Base-by-base conservation (phyloP, 2,113 vertebrate species). In the Podarcis raffonei region DNA sequence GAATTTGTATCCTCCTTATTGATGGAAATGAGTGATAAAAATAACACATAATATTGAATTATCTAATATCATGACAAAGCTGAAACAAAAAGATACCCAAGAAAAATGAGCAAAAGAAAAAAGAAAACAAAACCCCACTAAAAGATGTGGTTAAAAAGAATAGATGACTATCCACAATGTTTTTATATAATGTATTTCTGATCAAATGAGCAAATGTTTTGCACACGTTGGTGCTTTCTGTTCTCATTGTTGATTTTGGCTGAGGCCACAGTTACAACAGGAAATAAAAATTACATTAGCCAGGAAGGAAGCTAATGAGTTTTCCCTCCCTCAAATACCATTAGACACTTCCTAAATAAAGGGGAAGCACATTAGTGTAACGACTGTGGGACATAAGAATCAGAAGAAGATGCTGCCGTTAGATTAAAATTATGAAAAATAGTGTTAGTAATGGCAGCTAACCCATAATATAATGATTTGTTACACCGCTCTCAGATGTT, bases 341-440 rank as follows among this genome's bases (percentile, higher is more conserved):
- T 98, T 98, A 98, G 97, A 97, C 95, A 97, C 97, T 98, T 99
- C 98, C 98, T 98, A 98, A 97, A 97, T 94, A 95, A 96, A 97
- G 92, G 92, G 96, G 95, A 95, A 95, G 94, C 89, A 94, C 92
- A 95, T 95, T 95, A 96, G 95, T 96, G 93, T 87, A 87, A 91
- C 86, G 95, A 93, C 84, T 94, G 93, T 32, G 1, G 80, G 92
- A 91, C 76, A 39, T 87, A 95, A 93, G 89, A 92, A 93, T 71
- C 93, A 92, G 88, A 93, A 90, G 83, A 90, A 80, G 75, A 89
- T 78, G 83, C 62, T 71, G 76, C 84, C 89, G 65, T n/a, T 25
- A 30, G 35, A 93, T 93, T 90, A 90, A 90, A 96, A 91, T 62
- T 66, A 90, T 71, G 32, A 53, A 81, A 92, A 89, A 85, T 87